Evolutionary conservation across 1,140 invertebrate genomes (phyloP).

Genomic region (Drosophila navojoa): DNA sequence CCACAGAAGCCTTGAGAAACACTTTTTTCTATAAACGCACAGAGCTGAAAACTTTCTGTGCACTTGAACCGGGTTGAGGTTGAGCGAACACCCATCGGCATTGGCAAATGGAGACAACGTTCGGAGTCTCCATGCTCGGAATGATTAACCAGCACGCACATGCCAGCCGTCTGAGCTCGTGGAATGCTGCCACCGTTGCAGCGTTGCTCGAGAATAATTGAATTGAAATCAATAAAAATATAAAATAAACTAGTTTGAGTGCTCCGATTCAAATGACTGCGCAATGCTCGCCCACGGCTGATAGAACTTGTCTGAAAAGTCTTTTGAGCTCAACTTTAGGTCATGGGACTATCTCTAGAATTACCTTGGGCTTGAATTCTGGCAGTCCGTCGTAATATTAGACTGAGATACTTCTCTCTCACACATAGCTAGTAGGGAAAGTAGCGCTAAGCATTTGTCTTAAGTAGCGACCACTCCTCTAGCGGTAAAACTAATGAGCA

Average conservation of each 20-base stretch:
- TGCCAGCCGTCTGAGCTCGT: constrained; percentile 42
- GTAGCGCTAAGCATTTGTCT: constrained; percentile 33
- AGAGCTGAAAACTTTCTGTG: constrained; percentile 49
- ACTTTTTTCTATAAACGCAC: constrained; percentile 37
- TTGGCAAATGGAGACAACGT: constrained; percentile 17
- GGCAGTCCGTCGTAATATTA: no score
- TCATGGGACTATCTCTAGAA: no score
- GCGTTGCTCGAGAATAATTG: constrained; percentile 53
- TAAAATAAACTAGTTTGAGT: constrained; percentile 26
- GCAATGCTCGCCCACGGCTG: no score
- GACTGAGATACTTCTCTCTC: no score
- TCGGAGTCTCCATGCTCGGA: constrained; percentile 10
- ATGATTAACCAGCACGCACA: constrained; percentile 64
- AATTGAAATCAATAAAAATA: constrained; percentile 74
- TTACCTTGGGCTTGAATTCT: no score
- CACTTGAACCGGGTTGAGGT: constrained; percentile 11
- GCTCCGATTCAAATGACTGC: no score
- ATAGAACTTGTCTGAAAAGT: no score
- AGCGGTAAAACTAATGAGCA: constrained; percentile 75
- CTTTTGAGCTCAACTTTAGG: no score
- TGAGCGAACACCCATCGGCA: neutral
- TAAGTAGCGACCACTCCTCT: constrained; percentile 29
- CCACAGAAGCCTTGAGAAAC: constrained; percentile 36
- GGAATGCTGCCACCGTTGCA: constrained; percentile 55
- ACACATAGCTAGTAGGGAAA: no score